Conservation (phyloP, 2,797 vertebrate genomes). For the Philypnodon macrostomus region DNA sequence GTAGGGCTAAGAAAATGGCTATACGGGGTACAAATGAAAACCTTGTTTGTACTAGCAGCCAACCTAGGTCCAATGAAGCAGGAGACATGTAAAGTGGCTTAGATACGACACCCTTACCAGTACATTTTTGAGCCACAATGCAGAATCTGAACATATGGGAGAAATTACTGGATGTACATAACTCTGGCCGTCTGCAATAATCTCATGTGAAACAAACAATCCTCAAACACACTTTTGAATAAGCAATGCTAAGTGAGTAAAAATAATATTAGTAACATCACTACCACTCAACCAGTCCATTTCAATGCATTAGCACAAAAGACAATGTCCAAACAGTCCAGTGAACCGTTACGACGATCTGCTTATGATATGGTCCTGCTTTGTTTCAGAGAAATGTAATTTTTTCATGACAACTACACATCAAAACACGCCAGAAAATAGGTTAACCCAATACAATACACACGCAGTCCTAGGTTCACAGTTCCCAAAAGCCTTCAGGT, state of each 20-base stretch:
- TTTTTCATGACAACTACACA: conserved; percentile 65
- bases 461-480: conserved; percentile 55
- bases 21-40: conserved; percentile 37
- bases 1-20: conserved; percentile 12
- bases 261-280: conserved; percentile 49
- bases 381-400: conserved; percentile 40
- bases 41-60: conserved; percentile 38
- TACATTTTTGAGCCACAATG: conserved; percentile 19
- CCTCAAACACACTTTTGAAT: conserved; percentile 41
- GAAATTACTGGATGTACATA: conserved; percentile 27
- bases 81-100: conserved; percentile 39
- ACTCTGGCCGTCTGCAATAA: conserved; percentile 26
- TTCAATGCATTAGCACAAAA: conserved; percentile 27
- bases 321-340: neutral
- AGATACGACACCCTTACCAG: conserved; percentile 28
- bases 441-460: conserved; percentile 63
- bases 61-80: conserved; percentile 53
- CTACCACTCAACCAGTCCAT: conserved; percentile 43
- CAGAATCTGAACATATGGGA: conserved; percentile 20
- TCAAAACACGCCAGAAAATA: conserved; percentile 71
- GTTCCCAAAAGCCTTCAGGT: conserved; percentile 56
- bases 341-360: conserved; percentile 30
- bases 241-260: conserved; percentile 36
- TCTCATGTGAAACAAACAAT: conserved; percentile 43
- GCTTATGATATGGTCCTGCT: conserved; percentile 40